A percentile compares a stretch with the other conserved stretches of the same genome.
phyloP scores from a whole-genome alignment of 2,113 vertebrate genomes.

The Panthera tigris region DNA sequence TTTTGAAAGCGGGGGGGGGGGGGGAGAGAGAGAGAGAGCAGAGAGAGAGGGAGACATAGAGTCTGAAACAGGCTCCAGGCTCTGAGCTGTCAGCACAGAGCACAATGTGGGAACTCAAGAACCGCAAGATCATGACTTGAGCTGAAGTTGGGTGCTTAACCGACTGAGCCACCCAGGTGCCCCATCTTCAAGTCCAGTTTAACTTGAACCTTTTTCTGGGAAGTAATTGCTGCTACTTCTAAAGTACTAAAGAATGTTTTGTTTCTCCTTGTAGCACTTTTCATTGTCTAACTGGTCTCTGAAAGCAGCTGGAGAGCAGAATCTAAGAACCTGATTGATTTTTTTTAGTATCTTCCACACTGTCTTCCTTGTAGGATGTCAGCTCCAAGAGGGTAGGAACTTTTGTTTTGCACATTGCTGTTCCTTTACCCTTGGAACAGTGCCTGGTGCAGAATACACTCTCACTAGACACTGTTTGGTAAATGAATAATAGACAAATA shows the following conservation, averaged over 20 bases:
- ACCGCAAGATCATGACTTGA: too few relatives aligned
- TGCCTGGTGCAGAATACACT: background rate
- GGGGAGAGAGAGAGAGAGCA: too few relatives aligned
- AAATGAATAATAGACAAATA: background rate
- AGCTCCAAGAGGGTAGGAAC: background rate
- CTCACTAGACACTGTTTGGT: background rate
- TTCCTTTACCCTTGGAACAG: background rate
- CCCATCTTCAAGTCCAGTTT: background rate
- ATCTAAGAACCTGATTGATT: background rate
- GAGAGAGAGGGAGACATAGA: too few relatives aligned
- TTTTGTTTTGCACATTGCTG: background rate
- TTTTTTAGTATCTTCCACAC: background rate
- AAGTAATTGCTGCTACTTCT: background rate
- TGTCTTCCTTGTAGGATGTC: background rate
- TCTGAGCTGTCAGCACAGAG: too few relatives aligned
- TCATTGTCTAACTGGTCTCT: background rate
- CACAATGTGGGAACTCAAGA: too few relatives aligned
- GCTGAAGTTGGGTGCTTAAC: too few relatives aligned
- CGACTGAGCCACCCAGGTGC: too few relatives aligned
- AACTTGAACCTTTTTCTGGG: background rate
- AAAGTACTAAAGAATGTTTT: background rate
- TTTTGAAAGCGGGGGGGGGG: too few relatives aligned
- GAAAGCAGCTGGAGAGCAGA: background rate
- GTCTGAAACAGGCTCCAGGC: too few relatives aligned
- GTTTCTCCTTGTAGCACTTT: background rate